Conservation (phyloP, 2,888 invertebrate genomes). For the Crossocerus cetratus region DNA sequence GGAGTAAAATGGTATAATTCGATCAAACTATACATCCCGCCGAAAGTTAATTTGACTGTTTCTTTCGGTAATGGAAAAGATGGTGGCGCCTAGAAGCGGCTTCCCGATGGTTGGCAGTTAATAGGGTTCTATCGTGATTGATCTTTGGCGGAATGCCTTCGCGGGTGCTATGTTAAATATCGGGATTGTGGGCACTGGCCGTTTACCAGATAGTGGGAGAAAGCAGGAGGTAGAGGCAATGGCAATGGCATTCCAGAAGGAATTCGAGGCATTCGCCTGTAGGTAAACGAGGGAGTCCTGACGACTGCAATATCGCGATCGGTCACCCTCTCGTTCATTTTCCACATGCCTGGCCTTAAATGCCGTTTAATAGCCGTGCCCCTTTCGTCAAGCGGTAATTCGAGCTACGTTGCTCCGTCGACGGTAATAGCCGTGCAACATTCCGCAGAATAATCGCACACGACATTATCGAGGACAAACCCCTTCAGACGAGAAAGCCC, state of each 20-base stretch:
- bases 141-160: no score
- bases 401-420: conserved; percentile 30
- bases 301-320: conserved; percentile 46
- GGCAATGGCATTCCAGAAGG: conserved; percentile 12
- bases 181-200: no score
- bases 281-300: conserved; percentile 27
- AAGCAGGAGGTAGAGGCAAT: background rate
- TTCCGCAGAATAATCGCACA: conserved; percentile 36
- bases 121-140: no score
- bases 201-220: background rate
- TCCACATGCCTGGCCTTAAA: conserved; percentile 52
- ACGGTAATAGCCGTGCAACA: conserved; percentile 29
- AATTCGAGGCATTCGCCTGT: conserved; percentile 39
- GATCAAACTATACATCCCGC: no score
- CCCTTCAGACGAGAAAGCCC: no score
- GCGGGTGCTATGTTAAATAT: no score
- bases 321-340: conserved; percentile 54
- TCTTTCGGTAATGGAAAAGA: no score
- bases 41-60: no score
- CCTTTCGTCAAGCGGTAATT: conserved; percentile 41
- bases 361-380: conserved; percentile 48
- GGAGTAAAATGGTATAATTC: no score
- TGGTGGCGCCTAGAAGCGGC: no score
- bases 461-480: conserved; percentile 8
- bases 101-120: no score